Evolutionary conservation across 2,888 invertebrate genomes (phyloP).

Genomic region (Linnaemya vulpina): DNA sequence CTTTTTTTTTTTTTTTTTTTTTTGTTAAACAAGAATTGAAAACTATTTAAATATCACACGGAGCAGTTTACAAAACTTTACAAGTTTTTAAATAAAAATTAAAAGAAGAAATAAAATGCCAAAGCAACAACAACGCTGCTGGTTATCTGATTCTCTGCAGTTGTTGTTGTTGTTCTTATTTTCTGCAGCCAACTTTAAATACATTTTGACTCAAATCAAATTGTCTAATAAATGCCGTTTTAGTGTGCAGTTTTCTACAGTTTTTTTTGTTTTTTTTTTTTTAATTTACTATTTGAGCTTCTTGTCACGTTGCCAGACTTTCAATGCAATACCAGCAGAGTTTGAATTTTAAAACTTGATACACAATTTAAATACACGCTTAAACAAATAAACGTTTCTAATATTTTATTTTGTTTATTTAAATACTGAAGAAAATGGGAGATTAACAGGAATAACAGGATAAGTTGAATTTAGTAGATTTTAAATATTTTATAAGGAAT

Average conservation of each 20-base stretch:
- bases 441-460: too few relatives aligned
- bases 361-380: too few relatives aligned
- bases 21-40: conserved; percentile 15
- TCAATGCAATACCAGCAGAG: conserved; percentile 44
- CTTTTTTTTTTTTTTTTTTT: too few relatives aligned
- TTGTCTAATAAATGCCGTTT: conserved; percentile 23
- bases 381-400: too few relatives aligned
- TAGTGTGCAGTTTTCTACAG: background rate
- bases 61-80: background rate
- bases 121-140: conserved; percentile 21
- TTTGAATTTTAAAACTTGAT: conserved; percentile 5
- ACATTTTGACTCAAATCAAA: conserved; percentile 28
- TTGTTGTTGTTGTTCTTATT: conserved; percentile 42
- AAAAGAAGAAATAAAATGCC: conserved; percentile 30
- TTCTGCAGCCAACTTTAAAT: background rate
- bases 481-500: too few relatives aligned
- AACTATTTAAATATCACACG: conserved; percentile 43
- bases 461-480: too few relatives aligned
- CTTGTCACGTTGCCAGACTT: conserved; percentile 69
- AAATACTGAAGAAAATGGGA: too few relatives aligned
- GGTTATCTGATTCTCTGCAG: conserved; percentile 35
- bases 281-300: conserved; percentile 60
- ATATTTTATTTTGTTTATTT: too few relatives aligned
- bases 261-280: conserved; percentile 1
- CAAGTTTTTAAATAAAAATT: background rate